A percentile compares a stretch with the other conserved stretches of the same genome.
Evolutionary conservation across 30 jellyfish, hydroid and myxozoan genomes (phyloP).

Genomic region (Pseudorhiza aurosa): DNA sequence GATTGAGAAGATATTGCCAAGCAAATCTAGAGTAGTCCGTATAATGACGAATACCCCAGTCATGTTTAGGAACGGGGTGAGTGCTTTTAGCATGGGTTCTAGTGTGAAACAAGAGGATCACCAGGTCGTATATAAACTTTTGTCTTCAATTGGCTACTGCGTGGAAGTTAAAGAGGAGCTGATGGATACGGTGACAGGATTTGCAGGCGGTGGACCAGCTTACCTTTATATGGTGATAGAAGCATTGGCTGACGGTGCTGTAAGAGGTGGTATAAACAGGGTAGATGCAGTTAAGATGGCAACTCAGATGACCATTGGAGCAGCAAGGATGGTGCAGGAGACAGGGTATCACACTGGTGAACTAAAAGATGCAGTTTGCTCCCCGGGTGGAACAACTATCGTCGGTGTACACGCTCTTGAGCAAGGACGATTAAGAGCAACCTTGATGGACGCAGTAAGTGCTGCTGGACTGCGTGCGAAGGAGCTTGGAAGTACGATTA

Average conservation of each 20-base stretch:
- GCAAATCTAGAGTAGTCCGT: conserved; percentile 59
- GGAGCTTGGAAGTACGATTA: conserved; percentile 50
- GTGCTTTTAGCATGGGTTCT: conserved; percentile 75
- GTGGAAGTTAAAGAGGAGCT: conserved; percentile 70
- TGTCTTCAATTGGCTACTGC: conserved; percentile 79
- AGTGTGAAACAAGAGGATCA: conserved; percentile 62
- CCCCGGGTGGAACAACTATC: conserved; percentile 83
- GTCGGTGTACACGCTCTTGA: conserved; percentile 84
- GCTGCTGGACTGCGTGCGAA: conserved; percentile 70
- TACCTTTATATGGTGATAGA: conserved; percentile 77
- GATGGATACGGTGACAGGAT: conserved; percentile 84
- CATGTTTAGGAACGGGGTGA: conserved; percentile 69
- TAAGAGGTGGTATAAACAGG: conserved; percentile 74
- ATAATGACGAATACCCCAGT: conserved; percentile 84
- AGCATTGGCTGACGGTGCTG: conserved; percentile 88
- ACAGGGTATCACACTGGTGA: conserved; percentile 73
- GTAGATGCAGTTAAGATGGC: conserved; percentile 79
- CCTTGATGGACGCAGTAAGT: conserved; percentile 72
- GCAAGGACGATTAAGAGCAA: conserved; percentile 62
- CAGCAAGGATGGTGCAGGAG: conserved; percentile 83
- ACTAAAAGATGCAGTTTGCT: conserved; percentile 73
- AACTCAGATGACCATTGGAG: conserved; percentile 76
- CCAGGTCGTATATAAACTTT: conserved; percentile 51
- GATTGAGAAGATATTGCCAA: conserved; percentile 57
- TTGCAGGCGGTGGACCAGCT: conserved; percentile 97